Percentiles rank a stretch among this genome's conserved stretches.
phyloP scores from a whole-genome alignment of 2,113 vertebrate genomes.

The Corydoras maculifer region DNA sequence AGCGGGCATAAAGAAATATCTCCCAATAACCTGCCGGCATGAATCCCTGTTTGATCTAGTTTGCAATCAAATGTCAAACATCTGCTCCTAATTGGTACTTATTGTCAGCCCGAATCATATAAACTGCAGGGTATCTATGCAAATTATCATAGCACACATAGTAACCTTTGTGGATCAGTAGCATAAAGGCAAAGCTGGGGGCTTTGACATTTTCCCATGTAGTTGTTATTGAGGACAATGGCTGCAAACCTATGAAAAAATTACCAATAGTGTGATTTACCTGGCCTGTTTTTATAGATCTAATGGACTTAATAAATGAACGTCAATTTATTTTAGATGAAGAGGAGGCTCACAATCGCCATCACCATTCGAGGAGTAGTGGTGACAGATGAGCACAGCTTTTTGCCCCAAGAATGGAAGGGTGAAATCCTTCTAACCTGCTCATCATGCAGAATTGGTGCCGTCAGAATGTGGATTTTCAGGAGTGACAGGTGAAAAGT shows the following conservation, averaged over 20 bases:
- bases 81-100: not conserved
- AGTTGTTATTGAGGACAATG: too few relatives aligned
- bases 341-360: not conserved
- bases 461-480: conserved; percentile 60
- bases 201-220: too few relatives aligned
- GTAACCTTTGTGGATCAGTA: not conserved
- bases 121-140: not conserved
- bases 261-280: too few relatives aligned
- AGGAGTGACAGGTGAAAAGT: conserved; percentile 58
- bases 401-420: not conserved
- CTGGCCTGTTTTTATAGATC: not conserved
- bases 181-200: too few relatives aligned
- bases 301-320: not conserved
- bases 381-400: not conserved
- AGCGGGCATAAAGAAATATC: too few relatives aligned
- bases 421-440: not conserved
- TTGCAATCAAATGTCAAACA: not conserved
- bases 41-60: too few relatives aligned
- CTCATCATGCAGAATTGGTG: not conserved
- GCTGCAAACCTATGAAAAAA: too few relatives aligned
- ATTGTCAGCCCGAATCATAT: not conserved
- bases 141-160: not conserved
- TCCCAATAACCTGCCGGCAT: too few relatives aligned
- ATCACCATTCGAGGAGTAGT: not conserved
- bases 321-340: not conserved